phyloP scores from a whole-genome alignment of 2,113 vertebrate genomes.

The Oryzias celebensis region DNA sequence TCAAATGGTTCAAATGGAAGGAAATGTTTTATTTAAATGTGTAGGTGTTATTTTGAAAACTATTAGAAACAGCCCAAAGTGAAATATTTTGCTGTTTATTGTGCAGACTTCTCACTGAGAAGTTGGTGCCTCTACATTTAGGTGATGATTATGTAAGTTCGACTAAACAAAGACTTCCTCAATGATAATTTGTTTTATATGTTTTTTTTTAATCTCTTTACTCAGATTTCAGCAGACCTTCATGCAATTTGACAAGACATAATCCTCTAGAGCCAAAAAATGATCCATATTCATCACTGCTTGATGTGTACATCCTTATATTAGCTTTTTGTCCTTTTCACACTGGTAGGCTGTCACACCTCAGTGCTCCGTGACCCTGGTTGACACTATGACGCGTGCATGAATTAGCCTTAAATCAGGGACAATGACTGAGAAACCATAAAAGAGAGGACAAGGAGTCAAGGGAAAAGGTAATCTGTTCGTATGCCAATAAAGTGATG shows the following conservation, averaged over 20 bases:
- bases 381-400: slow-evolving; percentile 10
- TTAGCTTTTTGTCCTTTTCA: slow-evolving; percentile 30
- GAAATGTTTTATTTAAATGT: no score
- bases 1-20: no score
- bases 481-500: neutral
- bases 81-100: no score
- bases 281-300: slow-evolving; percentile 57
- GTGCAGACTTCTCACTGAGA: no score
- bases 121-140: no score
- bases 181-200: no score
- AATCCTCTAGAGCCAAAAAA: slow-evolving; percentile 4
- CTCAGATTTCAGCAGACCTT: neutral
- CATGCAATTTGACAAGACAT: neutral
- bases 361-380: slow-evolving; percentile 3
- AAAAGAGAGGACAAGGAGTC: slow-evolving; percentile 22
- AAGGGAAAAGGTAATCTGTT: neutral
- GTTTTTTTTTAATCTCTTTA: no score
- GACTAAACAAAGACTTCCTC: no score
- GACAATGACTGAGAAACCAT: slow-evolving; percentile 18
- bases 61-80: no score
- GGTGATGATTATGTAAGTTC: no score
- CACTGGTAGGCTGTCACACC: slow-evolving; percentile 47
- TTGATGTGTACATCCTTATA: slow-evolving; percentile 18
- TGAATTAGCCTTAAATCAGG: slow-evolving; percentile 44
- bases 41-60: no score